Evolutionary conservation across 2,888 invertebrate genomes (phyloP).

Genomic region (Euplexia lucipara): DNA sequence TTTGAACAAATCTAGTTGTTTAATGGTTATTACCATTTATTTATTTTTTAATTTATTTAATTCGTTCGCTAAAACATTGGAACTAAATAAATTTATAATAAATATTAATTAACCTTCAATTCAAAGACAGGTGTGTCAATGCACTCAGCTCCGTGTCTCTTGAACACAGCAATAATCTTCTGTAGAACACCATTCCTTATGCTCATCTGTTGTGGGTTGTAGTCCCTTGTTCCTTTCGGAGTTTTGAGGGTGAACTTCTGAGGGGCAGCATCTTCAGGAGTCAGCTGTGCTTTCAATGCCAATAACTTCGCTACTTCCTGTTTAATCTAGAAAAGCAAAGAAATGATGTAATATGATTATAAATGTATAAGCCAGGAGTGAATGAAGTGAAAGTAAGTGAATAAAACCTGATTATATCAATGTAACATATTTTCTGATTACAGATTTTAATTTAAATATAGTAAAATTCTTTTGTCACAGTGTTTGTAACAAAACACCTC

Average conservation of each 20-base stretch:
- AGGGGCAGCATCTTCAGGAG: conserved; percentile 90
- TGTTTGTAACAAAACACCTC: too few species aligned
- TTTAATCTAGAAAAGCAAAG: conserved; percentile 92
- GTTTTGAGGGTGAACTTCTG: conserved; percentile 97
- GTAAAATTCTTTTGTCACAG: too few species aligned
- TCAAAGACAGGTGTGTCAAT: conserved; percentile 99
- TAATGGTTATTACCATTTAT: too few species aligned
- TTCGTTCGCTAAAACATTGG: too few species aligned
- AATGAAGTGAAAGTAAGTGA: too few species aligned
- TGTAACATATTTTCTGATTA: too few species aligned
- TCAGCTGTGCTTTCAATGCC: conserved; percentile 94
- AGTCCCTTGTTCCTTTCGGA: conserved; percentile 98
- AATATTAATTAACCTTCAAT: conserved; percentile 93
- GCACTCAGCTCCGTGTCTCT: conserved; percentile 99
- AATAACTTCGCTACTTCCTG: conserved; percentile 96
- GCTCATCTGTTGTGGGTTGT: conserved; percentile 98
- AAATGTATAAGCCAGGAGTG: not conserved
- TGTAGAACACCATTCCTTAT: conserved; percentile 96
- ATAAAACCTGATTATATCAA: too few species aligned
- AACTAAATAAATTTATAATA: not conserved
- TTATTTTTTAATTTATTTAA: too few species aligned
- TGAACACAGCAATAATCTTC: conserved; percentile 97
- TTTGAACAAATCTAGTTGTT: too few species aligned
- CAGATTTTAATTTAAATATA: too few species aligned
- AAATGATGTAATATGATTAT: not conserved